Percentiles rank a stretch among this genome's conserved stretches.
phyloP scores from a whole-genome alignment of 2,888 invertebrate species.

The Abscondita cerata region DNA sequence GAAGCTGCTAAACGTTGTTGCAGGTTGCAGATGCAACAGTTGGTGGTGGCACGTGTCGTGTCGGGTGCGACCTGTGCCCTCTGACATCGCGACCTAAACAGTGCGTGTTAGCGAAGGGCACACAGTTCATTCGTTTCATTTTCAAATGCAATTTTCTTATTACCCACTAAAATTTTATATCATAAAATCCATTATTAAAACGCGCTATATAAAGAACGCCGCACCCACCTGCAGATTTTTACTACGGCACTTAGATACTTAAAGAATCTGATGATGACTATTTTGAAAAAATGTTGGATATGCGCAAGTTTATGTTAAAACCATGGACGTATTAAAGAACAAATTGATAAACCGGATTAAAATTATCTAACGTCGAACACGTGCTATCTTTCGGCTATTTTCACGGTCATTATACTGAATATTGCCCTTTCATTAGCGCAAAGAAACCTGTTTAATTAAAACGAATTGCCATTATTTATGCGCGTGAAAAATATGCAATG shows the following conservation, averaged over 20 bases:
- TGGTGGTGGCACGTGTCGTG: constrained; percentile 24
- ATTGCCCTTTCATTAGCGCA: not conserved
- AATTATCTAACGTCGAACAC: not conserved
- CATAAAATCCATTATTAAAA: too few species aligned
- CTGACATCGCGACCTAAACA: constrained; percentile 23
- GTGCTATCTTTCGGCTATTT: not conserved
- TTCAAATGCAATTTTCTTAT: constrained; percentile 1
- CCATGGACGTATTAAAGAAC: too few species aligned
- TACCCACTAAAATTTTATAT: not conserved
- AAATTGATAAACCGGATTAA: too few species aligned
- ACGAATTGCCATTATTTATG: too few species aligned
- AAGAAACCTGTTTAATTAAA: too few species aligned
- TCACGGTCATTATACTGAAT: constrained; percentile 7
- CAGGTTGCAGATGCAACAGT: constrained; percentile 29
- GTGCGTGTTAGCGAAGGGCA: constrained; percentile 20
- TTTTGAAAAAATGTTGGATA: too few species aligned
- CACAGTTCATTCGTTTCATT: constrained; percentile 15
- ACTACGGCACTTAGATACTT: too few species aligned
- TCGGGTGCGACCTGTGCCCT: constrained; percentile 26
- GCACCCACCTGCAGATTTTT: too few species aligned
- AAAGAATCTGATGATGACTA: too few species aligned
- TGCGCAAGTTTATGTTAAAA: too few species aligned
- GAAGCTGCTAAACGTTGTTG: constrained; percentile 11
- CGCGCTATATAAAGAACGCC: too few species aligned
- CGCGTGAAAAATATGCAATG: too few species aligned